phyloP scores from a whole-genome alignment of 1,140 invertebrate species.

The Zaprionus africanus region DNA sequence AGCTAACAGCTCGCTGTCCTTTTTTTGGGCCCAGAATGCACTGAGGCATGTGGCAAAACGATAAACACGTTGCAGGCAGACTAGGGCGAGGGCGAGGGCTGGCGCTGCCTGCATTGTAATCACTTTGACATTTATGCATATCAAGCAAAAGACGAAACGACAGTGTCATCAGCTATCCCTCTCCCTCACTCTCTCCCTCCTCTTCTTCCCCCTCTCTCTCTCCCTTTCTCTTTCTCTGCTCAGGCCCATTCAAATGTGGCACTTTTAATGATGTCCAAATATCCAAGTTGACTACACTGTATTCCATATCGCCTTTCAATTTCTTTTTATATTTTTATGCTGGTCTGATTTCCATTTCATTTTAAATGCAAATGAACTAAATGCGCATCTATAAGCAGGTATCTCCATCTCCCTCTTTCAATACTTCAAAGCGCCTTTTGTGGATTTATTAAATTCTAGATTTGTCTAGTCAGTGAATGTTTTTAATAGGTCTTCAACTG shows the following conservation, averaged over 20 bases:
- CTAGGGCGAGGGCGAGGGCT: background rate
- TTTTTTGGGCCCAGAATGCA: slow-evolving; percentile 44
- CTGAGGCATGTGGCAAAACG: slow-evolving; percentile 73
- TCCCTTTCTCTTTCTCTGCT: background rate
- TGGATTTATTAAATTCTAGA: slow-evolving; percentile 54
- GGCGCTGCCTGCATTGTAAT: slow-evolving; percentile 71
- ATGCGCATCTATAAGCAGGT: slow-evolving; percentile 59
- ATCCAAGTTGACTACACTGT: slow-evolving; percentile 39
- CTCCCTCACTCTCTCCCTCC: too few species aligned
- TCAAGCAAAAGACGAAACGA: slow-evolving; percentile 66
- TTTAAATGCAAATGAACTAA: slow-evolving; percentile 78
- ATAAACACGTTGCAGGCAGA: slow-evolving; percentile 72
- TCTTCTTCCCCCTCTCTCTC: too few species aligned
- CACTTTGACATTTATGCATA: slow-evolving; percentile 84
- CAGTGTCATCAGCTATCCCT: slow-evolving; percentile 21
- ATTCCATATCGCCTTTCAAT: slow-evolving; percentile 43
- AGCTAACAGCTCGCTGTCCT: slow-evolving; percentile 47
- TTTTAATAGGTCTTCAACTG: background rate
- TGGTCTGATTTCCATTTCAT: slow-evolving; percentile 77
- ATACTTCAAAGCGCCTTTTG: slow-evolving; percentile 63
- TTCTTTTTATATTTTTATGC: slow-evolving; percentile 68
- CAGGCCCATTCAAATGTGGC: slow-evolving; percentile 70
- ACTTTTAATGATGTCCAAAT: slow-evolving; percentile 82
- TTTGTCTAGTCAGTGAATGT: slow-evolving; percentile 47
- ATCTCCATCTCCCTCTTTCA: background rate